A percentile compares a stretch with the other conserved stretches of the same genome.
phyloP scores from a whole-genome alignment of 2,888 invertebrate genomes.

The Odiellus spinosus region DNA sequence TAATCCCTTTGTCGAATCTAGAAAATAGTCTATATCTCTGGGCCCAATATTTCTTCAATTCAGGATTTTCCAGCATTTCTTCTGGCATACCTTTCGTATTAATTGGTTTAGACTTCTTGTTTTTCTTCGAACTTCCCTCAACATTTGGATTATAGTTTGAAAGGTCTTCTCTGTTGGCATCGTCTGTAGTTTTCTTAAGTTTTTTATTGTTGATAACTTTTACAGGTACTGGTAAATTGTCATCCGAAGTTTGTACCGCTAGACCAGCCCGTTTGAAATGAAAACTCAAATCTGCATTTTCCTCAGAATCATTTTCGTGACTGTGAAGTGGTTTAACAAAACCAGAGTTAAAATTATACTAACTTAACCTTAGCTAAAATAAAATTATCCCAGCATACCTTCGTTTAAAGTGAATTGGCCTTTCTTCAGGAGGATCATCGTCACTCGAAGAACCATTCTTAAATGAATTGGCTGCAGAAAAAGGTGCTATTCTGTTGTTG shows the following conservation, averaged over 20 bases:
- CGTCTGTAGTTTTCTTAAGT: no score
- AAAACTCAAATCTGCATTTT: not conserved
- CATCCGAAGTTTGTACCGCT: slow-evolving; percentile 3
- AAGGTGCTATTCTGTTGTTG: no score
- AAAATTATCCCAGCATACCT: slow-evolving; percentile 7
- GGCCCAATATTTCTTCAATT: slow-evolving; percentile 57
- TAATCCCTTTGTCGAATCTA: slow-evolving; percentile 77
- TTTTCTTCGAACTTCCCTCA: slow-evolving; percentile 6
- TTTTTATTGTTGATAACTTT: no score
- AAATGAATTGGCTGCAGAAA: no score
- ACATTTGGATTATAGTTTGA: no score
- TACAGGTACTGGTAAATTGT: not conserved
- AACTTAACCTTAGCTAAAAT: not conserved
- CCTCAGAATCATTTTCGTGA: slow-evolving; percentile 5
- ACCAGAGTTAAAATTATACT: not conserved
- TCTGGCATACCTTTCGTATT: not conserved
- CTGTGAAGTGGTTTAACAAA: slow-evolving; percentile 2
- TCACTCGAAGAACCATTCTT: slow-evolving; percentile 1
- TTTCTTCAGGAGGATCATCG: slow-evolving; percentile 13
- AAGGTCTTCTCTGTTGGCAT: no score
- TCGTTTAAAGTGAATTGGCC: slow-evolving; percentile 12
- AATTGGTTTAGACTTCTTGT: not conserved
- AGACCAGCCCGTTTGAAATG: slow-evolving; percentile 6
- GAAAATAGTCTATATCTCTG: slow-evolving; percentile 78
- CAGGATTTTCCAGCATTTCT: slow-evolving; percentile 1